Conservation (phyloP, 2,113 vertebrate genomes). For the Monopterus albus region DNA sequence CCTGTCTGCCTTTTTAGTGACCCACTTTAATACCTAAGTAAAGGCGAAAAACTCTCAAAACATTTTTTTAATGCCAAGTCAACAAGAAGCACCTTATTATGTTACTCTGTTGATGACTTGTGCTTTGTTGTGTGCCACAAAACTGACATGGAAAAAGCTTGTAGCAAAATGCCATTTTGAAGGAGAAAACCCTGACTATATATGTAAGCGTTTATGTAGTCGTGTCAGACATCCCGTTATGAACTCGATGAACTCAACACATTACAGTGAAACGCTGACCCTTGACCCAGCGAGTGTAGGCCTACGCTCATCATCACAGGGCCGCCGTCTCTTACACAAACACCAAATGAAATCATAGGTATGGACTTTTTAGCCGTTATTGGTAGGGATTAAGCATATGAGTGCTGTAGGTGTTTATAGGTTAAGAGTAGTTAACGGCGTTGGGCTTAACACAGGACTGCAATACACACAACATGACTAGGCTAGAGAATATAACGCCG, state of each 20-base stretch:
- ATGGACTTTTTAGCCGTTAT: slow-evolving; percentile 50
- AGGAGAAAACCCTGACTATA: slow-evolving; percentile 67
- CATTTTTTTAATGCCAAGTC: too few species aligned
- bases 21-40: too few species aligned
- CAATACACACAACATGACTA: slow-evolving; percentile 68
- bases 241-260: slow-evolving; percentile 62
- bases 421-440: slow-evolving; percentile 63
- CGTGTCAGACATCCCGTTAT: slow-evolving; percentile 70
- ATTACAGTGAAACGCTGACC: slow-evolving; percentile 59
- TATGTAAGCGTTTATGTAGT: slow-evolving; percentile 76
- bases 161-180: slow-evolving; percentile 66
- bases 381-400: slow-evolving; percentile 45
- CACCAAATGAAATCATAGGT: slow-evolving; percentile 62
- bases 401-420: slow-evolving; percentile 59
- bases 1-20: too few species aligned
- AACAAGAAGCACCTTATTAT: slow-evolving; percentile 86
- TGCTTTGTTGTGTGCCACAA: slow-evolving; percentile 73
- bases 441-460: slow-evolving; percentile 70
- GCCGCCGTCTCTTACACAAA: slow-evolving; percentile 57
- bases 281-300: slow-evolving; percentile 50
- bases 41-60: too few species aligned
- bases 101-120: slow-evolving; percentile 75
- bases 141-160: slow-evolving; percentile 59
- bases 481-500: slow-evolving; percentile 73
- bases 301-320: slow-evolving; percentile 11